phyloP scores from a whole-genome alignment of 2,113 vertebrate genomes.

The Trinectes maculatus region DNA sequence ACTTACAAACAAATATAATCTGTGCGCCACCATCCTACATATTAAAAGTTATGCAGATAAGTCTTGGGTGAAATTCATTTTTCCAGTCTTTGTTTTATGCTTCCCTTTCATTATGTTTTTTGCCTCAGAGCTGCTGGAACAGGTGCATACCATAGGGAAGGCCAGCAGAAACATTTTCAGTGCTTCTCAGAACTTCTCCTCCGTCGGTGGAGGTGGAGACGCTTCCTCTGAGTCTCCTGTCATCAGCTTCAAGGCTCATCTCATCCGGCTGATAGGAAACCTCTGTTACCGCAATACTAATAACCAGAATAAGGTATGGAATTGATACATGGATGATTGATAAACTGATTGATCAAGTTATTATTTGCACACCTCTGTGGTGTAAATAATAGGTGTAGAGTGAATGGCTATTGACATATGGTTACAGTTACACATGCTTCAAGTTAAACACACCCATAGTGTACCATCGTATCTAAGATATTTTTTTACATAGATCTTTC shows the following conservation, averaged over 20 bases:
- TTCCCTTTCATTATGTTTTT: no score
- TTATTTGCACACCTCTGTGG: not conserved
- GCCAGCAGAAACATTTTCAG: slow-evolving; percentile 87
- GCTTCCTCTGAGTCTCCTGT: slow-evolving; percentile 80
- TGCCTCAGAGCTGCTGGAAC: slow-evolving; percentile 88
- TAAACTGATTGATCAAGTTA: not conserved
- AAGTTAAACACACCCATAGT: not conserved
- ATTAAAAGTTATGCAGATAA: slow-evolving; percentile 5
- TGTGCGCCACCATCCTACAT: not conserved
- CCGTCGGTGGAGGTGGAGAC: slow-evolving; percentile 56
- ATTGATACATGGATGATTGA: not conserved
- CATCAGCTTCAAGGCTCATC: slow-evolving; percentile 91
- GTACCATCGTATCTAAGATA: no score
- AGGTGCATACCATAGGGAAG: slow-evolving; percentile 87
- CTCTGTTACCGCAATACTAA: slow-evolving; percentile 87
- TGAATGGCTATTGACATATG: not conserved
- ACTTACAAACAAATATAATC: slow-evolving; percentile 13
- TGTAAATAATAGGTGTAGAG: not conserved
- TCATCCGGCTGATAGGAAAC: slow-evolving; percentile 94
- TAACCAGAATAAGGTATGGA: slow-evolving; percentile 92
- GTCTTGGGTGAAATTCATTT: no score
- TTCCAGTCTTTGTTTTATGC: no score
- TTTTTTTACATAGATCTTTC: not conserved
- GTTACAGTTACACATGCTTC: not conserved
- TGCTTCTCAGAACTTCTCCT: slow-evolving; percentile 76